Evolutionary conservation across 2,888 invertebrate species (phyloP), one percentile per base, ranked within the genome.

Genomic region (Ferdinandea cuprea): DNA sequence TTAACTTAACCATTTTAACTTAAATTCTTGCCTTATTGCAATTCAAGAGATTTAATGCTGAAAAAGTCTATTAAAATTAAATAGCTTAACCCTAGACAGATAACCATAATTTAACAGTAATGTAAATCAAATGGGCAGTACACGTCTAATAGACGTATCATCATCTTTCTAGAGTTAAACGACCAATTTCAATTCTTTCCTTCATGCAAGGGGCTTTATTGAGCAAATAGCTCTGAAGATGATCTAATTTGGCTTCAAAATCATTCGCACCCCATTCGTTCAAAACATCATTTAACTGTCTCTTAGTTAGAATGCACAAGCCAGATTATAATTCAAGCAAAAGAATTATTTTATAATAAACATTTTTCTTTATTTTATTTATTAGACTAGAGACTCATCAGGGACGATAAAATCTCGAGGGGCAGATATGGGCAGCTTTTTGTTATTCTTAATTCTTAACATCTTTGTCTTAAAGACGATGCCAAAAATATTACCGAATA

Each of bases 1-100:
- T 40, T 6, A 40, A n/a, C n/a, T 44, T 8, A 44, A 44, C 44
- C 40, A 40, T 13, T 1, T 5, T 44, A 25, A 25, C 25, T 25
- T 46, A 46, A 46, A 46, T 46, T 46, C 44, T 11, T 46, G 11
- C 44, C 44, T 46, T 46, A 46, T 21, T 46, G 21, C 9, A 46
- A 21, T 46, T 21, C 7, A 46, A 46, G 11, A 46, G 44, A 21
- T 46, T 46, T 13, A 21, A 50, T 7, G 25, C 28, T 28, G 28
- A 28, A 50, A 50, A 50, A 50, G 15, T 46, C 8, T 1, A 46
- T 11, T 8, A 21, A 19, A 50, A 7, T 50, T 19, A 21, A 25
- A 50, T 46, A 46, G 21, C 50, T 30, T 50, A n/a, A n/a, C n/a
- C n/a, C n/a, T n/a, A n/a, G n/a, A n/a, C n/a, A n/a, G n/a, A n/a